These are phyloP conservation scores for Drosophila sulfurigaster DNA, from an alignment of 1,140 invertebrate species.

Conservation along the genomic window DNA sequence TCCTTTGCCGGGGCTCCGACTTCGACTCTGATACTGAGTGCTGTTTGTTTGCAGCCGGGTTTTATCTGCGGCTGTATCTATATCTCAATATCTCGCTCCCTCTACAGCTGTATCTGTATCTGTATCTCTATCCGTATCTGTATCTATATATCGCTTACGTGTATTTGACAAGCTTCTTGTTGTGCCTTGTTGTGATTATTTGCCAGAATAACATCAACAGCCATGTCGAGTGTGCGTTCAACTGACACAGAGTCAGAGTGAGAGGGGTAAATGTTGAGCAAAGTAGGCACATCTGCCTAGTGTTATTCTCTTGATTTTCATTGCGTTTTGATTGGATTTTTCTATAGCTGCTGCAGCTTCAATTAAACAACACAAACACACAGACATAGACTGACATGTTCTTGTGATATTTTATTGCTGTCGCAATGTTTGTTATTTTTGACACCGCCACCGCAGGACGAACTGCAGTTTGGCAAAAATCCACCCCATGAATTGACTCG, in stretches of 20 bases:
- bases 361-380: slow-evolving; percentile 63
- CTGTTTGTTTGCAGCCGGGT: slow-evolving; percentile 51
- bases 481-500: slow-evolving; percentile 34
- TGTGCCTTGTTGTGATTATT: slow-evolving; percentile 76
- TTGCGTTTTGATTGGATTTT: slow-evolving; percentile 82
- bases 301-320: slow-evolving; percentile 60
- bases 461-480: slow-evolving; percentile 48
- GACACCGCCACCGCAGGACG: slow-evolving; percentile 58
- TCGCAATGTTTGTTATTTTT: slow-evolving; percentile 82
- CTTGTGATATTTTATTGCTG: slow-evolving; percentile 76
- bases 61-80: slow-evolving; percentile 50
- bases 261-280: not conserved
- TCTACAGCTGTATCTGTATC: slow-evolving; percentile 22
- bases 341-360: slow-evolving; percentile 70
- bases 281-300: slow-evolving; percentile 44
- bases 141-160: slow-evolving; percentile 74
- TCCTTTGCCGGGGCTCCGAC: slow-evolving; percentile 20
- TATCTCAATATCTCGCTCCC: slow-evolving; percentile 16
- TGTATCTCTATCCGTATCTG: slow-evolving; percentile 41
- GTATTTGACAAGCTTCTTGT: slow-evolving; percentile 73
- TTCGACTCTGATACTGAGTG: slow-evolving; percentile 17
- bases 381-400: slow-evolving; percentile 8
- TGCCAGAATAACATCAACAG: slow-evolving; percentile 77
- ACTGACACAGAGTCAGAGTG: not conserved
- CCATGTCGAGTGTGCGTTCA: slow-evolving; percentile 28